Percentiles rank a stretch among this genome's conserved stretches.
Conservation (phyloP, 2,113 vertebrate genomes). For the Anoura caudifer region DNA sequence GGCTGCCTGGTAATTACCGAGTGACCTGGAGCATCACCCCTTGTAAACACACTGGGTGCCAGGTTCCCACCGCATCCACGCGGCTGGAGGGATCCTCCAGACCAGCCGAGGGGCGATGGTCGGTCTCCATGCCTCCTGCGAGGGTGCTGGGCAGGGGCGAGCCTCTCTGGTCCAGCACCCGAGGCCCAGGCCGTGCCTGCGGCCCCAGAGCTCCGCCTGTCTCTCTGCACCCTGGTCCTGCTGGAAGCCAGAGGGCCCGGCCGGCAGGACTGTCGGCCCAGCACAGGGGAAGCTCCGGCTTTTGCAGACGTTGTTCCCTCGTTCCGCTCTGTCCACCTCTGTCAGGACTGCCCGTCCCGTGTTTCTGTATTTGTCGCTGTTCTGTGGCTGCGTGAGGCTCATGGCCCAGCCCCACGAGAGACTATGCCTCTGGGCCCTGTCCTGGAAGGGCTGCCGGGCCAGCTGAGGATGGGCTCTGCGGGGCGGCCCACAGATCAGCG, state of each 20-base stretch:
- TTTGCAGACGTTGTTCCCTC: accelerated
- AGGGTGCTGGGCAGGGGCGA: neutral
- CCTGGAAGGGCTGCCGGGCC: accelerated
- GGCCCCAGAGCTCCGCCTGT: neutral
- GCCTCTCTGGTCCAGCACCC: neutral
- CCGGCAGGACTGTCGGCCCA: neutral
- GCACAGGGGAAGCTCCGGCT: accelerated
- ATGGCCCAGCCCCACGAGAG: accelerated
- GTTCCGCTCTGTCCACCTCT: neutral
- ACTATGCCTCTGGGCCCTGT: neutral
- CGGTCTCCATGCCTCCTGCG: accelerated
- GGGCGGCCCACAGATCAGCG: accelerated
- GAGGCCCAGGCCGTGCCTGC: accelerated
- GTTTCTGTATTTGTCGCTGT: accelerated
- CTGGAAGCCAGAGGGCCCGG: too few species aligned
- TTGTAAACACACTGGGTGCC: neutral
- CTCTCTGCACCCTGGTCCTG: too few species aligned
- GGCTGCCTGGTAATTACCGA: neutral
- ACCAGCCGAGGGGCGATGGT: accelerated
- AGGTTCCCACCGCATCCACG: neutral
- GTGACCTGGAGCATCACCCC: neutral
- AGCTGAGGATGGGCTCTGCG: neutral
- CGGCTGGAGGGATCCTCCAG: neutral
- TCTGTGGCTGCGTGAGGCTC: accelerated
- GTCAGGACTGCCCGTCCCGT: accelerated